phyloP scores from a whole-genome alignment of 2,888 invertebrate species.

The Drosophila mercatorum region DNA sequence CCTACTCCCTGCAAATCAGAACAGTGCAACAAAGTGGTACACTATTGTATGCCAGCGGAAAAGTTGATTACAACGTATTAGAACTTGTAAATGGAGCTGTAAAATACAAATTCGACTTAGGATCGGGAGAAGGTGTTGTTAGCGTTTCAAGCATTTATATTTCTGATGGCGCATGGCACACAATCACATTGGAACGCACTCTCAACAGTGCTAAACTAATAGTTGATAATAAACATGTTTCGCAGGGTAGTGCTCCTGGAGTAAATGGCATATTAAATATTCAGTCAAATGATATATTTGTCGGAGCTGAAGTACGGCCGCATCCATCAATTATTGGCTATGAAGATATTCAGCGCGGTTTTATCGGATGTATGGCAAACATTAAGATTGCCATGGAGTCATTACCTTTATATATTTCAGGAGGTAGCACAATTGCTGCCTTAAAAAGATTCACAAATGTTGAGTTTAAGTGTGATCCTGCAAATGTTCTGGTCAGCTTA shows the following conservation, averaged over 20 bases:
- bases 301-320: constrained; percentile 92
- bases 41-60: constrained; percentile 93
- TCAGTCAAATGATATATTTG: constrained; percentile 92
- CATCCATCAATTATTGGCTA: constrained; percentile 90
- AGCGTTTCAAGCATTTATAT: constrained; percentile 90
- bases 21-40: constrained; percentile 94
- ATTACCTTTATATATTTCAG: constrained; percentile 90
- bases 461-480: constrained; percentile 89
- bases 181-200: constrained; percentile 91
- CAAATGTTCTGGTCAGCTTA: constrained; percentile 86
- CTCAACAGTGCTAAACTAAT: constrained; percentile 91
- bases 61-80: constrained; percentile 94
- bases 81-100: constrained; percentile 94
- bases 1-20: constrained; percentile 91
- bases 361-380: constrained; percentile 96
- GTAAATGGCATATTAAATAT: constrained; percentile 93
- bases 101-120: constrained; percentile 96
- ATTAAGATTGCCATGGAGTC: constrained; percentile 90
- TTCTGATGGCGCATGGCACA: constrained; percentile 95
- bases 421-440: constrained; percentile 87
- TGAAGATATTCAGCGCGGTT: constrained; percentile 92
- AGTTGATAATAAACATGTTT: constrained; percentile 90
- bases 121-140: constrained; percentile 94
- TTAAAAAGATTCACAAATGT: constrained; percentile 89
- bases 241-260: constrained; percentile 92